A percentile compares a stretch with the other conserved stretches of the same genome.
These are phyloP conservation scores for Maccullochella peelii DNA, from an alignment of 2,113 vertebrate genomes.

Conservation along the genomic window DNA sequence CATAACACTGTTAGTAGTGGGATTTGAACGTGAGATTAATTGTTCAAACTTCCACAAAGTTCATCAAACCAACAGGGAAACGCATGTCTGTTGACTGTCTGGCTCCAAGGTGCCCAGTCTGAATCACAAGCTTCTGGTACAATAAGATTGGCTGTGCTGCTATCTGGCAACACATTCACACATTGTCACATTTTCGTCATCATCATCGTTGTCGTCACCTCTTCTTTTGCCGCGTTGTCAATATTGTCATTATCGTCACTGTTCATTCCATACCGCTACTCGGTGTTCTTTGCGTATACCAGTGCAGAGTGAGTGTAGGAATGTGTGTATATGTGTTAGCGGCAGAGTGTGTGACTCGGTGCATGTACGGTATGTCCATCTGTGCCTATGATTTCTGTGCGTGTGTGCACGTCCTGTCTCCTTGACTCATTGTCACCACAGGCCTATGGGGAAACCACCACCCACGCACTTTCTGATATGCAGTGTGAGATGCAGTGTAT, in stretches of 20 bases:
- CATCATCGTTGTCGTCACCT: neutral
- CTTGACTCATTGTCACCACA: conserved; percentile 65
- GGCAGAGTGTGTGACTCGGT: conserved; percentile 10
- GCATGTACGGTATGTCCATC: conserved; percentile 28
- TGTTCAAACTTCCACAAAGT: conserved; percentile 3
- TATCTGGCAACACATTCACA: conserved; percentile 18
- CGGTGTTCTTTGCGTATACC: neutral
- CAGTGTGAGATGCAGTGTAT: conserved; percentile 11
- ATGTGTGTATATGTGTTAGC: conserved; percentile 19
- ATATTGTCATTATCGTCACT: neutral
- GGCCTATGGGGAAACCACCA: conserved; percentile 64
- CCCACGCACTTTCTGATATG: conserved; percentile 63
- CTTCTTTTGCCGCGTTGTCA: neutral
- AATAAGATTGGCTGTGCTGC: conserved; percentile 22
- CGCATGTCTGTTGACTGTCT: conserved; percentile 16
- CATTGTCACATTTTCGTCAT: neutral
- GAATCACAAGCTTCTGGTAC: conserved; percentile 39
- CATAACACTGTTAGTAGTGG: neutral
- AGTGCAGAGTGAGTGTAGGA: neutral
- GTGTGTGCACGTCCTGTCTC: conserved; percentile 53
- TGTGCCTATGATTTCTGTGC: conserved; percentile 23
- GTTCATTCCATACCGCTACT: neutral
- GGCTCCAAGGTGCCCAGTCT: conserved; percentile 6
- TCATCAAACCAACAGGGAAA: conserved; percentile 5
- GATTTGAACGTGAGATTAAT: conserved; percentile 1